Evolutionary conservation across 1,140 invertebrate species (phyloP).

Genomic region (Drosophila sechellia): DNA sequence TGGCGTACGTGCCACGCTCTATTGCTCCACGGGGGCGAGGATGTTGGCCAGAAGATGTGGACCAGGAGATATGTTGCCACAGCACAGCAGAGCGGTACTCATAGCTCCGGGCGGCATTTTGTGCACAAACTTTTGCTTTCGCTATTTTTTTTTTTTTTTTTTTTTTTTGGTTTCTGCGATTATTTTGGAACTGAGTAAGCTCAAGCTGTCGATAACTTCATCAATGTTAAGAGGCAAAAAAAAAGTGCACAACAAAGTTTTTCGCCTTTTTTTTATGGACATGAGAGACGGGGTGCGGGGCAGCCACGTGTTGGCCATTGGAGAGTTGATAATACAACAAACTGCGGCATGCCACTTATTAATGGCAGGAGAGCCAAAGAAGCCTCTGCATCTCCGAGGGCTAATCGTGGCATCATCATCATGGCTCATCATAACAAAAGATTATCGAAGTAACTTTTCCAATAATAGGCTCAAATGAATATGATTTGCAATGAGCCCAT

Average conservation of each 20-base stretch:
- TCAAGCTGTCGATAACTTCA: constrained; percentile 72
- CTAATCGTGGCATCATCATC: constrained; percentile 47
- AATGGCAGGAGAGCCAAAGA: constrained; percentile 64
- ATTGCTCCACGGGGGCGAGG: constrained; percentile 27
- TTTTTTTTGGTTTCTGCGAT: not conserved
- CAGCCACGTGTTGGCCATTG: constrained; percentile 61
- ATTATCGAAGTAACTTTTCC: constrained; percentile 79
- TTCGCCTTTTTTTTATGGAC: constrained; percentile 25
- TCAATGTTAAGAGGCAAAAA: constrained; percentile 54
- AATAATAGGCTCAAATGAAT: constrained; percentile 81
- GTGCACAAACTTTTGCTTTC: constrained; percentile 20
- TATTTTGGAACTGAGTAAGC: constrained; percentile 48
- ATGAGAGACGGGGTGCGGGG: not conserved
- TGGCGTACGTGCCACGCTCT: constrained; percentile 71
- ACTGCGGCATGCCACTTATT: constrained; percentile 66
- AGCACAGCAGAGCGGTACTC: constrained; percentile 20
- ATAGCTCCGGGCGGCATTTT: constrained; percentile 25
- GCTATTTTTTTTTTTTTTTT: not conserved
- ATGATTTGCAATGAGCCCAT: constrained; percentile 47
- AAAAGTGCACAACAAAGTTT: constrained; percentile 39
- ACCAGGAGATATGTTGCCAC: constrained; percentile 14
- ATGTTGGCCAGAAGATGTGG: constrained; percentile 36
- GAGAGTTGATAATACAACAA: constrained; percentile 65
- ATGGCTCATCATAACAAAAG: constrained; percentile 75
- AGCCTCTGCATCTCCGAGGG: constrained; percentile 29